These are phyloP conservation scores for Diarsia dahlii DNA, from an alignment of 2,888 invertebrate species.

Conservation along the genomic window DNA sequence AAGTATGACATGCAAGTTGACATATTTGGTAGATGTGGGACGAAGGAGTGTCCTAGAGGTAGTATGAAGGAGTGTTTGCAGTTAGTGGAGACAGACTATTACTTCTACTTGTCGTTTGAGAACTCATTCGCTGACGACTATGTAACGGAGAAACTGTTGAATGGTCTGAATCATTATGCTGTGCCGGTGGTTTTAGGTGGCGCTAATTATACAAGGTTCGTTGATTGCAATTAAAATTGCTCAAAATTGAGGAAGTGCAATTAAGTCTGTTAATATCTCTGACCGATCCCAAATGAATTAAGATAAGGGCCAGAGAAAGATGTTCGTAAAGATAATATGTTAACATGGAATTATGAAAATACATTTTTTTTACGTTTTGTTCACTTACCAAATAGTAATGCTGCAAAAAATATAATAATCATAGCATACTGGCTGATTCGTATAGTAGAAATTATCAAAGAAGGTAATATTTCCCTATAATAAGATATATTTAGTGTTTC, in stretches of 20 bases:
- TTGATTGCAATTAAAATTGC: neutral
- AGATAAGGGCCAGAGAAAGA: no score
- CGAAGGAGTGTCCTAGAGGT: slow-evolving; percentile 62
- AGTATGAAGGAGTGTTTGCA: slow-evolving; percentile 64
- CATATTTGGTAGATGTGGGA: slow-evolving; percentile 77
- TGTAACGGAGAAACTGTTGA: slow-evolving; percentile 82
- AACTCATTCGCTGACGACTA: slow-evolving; percentile 81
- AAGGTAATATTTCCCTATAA: neutral
- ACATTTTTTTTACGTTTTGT: no score
- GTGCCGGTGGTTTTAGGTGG: slow-evolving; percentile 83
- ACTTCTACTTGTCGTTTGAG: slow-evolving; percentile 82
- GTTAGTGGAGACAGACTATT: slow-evolving; percentile 74
- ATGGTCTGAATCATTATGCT: slow-evolving; percentile 75
- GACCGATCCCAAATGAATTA: no score
- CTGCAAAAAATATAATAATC: no score
- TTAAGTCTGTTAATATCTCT: neutral
- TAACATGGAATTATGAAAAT: no score
- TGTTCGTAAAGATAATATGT: no score
- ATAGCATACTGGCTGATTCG: no score
- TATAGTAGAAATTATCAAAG: no score
- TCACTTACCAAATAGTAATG: no score
- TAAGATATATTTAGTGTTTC: neutral
- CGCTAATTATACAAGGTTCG: slow-evolving; percentile 82
- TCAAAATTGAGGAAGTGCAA: neutral
- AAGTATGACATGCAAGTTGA: slow-evolving; percentile 72